Evolutionary conservation across 1,140 invertebrate genomes (phyloP).

Genomic region (Agrilus planipennis): DNA sequence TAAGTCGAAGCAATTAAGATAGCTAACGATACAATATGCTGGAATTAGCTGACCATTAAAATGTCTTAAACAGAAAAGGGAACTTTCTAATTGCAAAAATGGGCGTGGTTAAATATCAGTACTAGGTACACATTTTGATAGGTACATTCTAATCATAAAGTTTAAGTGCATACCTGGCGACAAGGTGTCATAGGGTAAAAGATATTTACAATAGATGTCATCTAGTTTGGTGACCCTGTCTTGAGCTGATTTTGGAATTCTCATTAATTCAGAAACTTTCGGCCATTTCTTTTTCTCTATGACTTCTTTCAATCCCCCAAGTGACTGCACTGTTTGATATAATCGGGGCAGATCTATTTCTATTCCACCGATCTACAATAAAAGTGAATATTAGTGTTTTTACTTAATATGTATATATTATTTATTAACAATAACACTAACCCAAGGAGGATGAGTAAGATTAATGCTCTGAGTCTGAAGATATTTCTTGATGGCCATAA

Average conservation of each 20-base stretch:
- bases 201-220: constrained; percentile 86
- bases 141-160: not conserved
- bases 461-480: constrained; percentile 65
- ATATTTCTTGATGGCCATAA: constrained; percentile 77
- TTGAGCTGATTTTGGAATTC: constrained; percentile 70
- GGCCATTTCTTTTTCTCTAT: constrained; percentile 87
- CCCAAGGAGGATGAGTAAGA: constrained; percentile 63
- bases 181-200: constrained; percentile 81
- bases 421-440: constrained; percentile 37
- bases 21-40: too few relatives aligned
- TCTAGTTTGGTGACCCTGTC: constrained; percentile 78
- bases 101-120: too few relatives aligned
- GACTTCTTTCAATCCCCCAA: constrained; percentile 79
- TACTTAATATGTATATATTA: constrained; percentile 3
- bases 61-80: too few relatives aligned
- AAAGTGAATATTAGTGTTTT: constrained; percentile 6
- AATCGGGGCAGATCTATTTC: constrained; percentile 81
- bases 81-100: too few relatives aligned
- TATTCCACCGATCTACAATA: constrained; percentile 66
- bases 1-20: too few relatives aligned
- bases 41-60: too few relatives aligned
- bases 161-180: constrained; percentile 44
- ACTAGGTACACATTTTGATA: too few relatives aligned
- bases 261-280: constrained; percentile 78
- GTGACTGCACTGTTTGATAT: constrained; percentile 71